Evolutionary conservation across 1,140 invertebrate genomes (phyloP).

Genomic region (Ostrea denselamellosa): DNA sequence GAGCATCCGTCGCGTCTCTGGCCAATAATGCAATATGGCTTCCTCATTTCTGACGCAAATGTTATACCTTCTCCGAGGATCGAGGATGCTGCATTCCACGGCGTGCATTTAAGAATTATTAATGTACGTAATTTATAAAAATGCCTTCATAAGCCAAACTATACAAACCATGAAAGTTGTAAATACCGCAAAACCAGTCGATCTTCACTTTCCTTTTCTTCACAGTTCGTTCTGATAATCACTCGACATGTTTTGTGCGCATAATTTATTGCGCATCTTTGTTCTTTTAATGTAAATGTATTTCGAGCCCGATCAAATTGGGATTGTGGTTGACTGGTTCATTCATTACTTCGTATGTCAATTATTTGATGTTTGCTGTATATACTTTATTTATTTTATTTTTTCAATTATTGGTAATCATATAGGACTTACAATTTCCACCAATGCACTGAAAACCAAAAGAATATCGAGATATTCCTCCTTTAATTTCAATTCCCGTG

Average conservation of each 20-base stretch:
- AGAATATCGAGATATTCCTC: no score
- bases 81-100: not conserved
- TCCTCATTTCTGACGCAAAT: slow-evolving; percentile 22
- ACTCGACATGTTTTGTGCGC: not conserved
- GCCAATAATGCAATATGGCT: not conserved
- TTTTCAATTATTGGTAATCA: no score
- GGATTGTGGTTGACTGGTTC: no score
- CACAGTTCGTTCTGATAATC: not conserved
- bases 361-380: no score
- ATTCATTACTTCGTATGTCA: no score
- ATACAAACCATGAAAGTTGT: slow-evolving; percentile 18
- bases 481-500: no score
- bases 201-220: not conserved
- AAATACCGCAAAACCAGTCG: not conserved
- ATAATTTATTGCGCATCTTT: slow-evolving; percentile 14
- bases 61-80: not conserved
- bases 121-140: not conserved
- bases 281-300: not conserved
- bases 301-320: not conserved
- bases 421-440: no score
- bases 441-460: no score
- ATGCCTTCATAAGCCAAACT: not conserved
- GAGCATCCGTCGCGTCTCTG: not conserved
- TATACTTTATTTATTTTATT: no score
- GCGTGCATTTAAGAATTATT: not conserved